A percentile compares a stretch with the other conserved stretches of the same genome.
Evolutionary conservation across 2,797 vertebrate genomes (phyloP).

Genomic region (Myioborus melanocephalus): DNA sequence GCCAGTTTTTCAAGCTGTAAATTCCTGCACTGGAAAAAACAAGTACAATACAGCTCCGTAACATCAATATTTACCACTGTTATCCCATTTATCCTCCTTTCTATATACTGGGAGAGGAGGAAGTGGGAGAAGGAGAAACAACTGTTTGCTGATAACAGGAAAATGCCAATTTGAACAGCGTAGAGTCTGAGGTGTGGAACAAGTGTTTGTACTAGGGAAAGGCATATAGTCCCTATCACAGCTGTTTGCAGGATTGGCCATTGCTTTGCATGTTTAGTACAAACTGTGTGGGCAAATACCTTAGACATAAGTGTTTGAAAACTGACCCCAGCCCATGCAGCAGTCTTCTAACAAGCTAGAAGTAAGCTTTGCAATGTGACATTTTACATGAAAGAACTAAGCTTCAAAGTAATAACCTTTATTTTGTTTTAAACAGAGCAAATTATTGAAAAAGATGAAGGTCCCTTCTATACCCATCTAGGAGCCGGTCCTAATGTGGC

Average conservation of each 20-base stretch:
- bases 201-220: not conserved
- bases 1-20: not conserved
- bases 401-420: slow-evolving; percentile 72
- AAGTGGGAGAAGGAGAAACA: slow-evolving; percentile 40
- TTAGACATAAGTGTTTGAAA: not conserved
- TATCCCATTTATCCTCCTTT: slow-evolving; percentile 26
- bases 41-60: not conserved
- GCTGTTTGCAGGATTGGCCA: not conserved
- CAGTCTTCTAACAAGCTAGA: not conserved
- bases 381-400: slow-evolving; percentile 68
- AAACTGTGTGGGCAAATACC: not conserved
- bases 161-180: not conserved
- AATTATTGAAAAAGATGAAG: slow-evolving; percentile 99
- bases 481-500: slow-evolving; percentile 93
- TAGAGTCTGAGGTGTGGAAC: not conserved
- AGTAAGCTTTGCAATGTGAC: slow-evolving; percentile 57
- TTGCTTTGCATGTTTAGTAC: not conserved
- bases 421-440: slow-evolving; percentile 86
- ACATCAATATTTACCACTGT: not conserved
- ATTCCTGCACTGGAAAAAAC: not conserved
- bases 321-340: not conserved
- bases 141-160: not conserved
- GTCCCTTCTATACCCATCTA: slow-evolving; percentile 98
- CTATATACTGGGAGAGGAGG: slow-evolving; percentile 19
- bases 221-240: not conserved